phyloP scores from a whole-genome alignment of 2,113 vertebrate genomes.

The Pelvicachromis taeniatus region DNA sequence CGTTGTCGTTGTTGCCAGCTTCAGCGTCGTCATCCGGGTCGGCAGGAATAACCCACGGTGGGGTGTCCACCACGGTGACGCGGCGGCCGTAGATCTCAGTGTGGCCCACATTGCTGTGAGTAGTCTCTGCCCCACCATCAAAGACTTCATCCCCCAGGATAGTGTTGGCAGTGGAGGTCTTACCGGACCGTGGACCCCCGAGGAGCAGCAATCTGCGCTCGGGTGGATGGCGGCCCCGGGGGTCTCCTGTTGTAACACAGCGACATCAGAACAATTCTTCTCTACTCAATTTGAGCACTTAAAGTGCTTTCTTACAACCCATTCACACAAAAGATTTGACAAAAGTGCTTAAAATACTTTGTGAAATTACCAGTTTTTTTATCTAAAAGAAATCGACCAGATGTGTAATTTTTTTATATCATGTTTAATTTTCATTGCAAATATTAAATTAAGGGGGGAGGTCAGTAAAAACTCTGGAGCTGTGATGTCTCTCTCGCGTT shows the following conservation, averaged over 20 bases:
- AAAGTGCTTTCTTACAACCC: background rate
- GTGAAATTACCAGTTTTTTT: background rate
- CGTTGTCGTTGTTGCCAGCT: conserved; percentile 13
- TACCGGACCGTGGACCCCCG: conserved; percentile 58
- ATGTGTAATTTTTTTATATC: accelerated
- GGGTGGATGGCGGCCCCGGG: conserved; percentile 56
- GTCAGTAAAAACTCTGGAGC: background rate
- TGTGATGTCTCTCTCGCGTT: background rate
- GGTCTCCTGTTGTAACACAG: conserved; percentile 43
- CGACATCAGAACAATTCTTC: background rate
- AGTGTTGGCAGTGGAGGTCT: conserved; percentile 65
- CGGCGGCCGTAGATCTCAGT: conserved; percentile 62
- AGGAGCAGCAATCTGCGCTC: conserved; percentile 66
- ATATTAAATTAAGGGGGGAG: background rate
- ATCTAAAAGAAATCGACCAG: background rate
- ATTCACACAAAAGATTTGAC: background rate
- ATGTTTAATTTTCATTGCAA: background rate
- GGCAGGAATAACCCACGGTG: conserved; percentile 40
- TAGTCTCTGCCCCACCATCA: conserved; percentile 52
- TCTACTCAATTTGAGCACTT: background rate
- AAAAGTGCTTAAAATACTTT: background rate
- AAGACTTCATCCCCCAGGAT: conserved; percentile 68
- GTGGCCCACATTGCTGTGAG: conserved; percentile 66
- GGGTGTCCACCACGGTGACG: conserved; percentile 69
- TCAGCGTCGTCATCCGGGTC: background rate